Evolutionary conservation across 1,140 invertebrate genomes (phyloP).

Genomic region (Probaryconus sp.): DNA sequence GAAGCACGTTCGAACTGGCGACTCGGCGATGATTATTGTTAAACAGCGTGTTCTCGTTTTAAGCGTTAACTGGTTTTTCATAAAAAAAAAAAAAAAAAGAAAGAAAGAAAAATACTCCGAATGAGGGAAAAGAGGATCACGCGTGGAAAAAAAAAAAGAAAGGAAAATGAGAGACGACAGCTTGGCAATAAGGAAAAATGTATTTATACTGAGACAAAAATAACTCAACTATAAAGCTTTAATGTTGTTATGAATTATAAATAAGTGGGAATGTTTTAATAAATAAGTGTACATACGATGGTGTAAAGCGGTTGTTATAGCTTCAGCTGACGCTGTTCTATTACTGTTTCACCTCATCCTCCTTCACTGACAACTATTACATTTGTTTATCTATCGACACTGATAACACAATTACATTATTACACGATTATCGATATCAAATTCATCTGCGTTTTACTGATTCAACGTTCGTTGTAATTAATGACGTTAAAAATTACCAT

Average conservation of each 20-base stretch:
- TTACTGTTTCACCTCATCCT: too few relatives aligned
- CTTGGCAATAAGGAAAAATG: slow-evolving; percentile 17
- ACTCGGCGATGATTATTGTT: slow-evolving; percentile 19
- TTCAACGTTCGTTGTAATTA: too few relatives aligned
- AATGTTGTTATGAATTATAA: slow-evolving; percentile 18
- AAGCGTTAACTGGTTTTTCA: neutral
- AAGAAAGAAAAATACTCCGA: neutral
- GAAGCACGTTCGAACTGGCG: slow-evolving; percentile 14
- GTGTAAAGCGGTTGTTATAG: too few relatives aligned
- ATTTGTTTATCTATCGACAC: too few relatives aligned
- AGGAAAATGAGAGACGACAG: neutral
- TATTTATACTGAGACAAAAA: slow-evolving; percentile 13
- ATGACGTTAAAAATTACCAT: too few relatives aligned
- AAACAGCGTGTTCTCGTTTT: slow-evolving; percentile 1
- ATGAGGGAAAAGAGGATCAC: too few relatives aligned
- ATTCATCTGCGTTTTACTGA: too few relatives aligned
- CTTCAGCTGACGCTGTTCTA: too few relatives aligned
- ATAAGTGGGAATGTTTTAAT: neutral
- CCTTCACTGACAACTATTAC: too few relatives aligned
- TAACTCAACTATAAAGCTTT: slow-evolving; percentile 19
- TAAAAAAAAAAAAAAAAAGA: neutral
- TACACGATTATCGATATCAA: too few relatives aligned
- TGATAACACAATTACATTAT: too few relatives aligned
- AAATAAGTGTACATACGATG: too few relatives aligned
- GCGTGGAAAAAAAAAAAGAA: neutral